phyloP scores from a whole-genome alignment of 2,113 vertebrate genomes.

The Sylvia atricapilla region DNA sequence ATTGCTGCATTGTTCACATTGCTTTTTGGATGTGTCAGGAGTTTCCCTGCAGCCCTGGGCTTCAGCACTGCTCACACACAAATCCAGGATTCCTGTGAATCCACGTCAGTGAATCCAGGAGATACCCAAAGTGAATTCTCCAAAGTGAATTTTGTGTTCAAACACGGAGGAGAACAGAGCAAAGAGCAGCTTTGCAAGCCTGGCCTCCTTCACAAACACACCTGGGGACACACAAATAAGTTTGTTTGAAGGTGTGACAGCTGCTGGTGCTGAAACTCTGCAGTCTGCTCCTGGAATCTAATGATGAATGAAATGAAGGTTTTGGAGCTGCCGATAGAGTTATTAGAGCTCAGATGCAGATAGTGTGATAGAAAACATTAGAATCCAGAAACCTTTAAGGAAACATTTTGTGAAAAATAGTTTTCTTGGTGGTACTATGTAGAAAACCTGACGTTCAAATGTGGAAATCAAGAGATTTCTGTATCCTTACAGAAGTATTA shows the following conservation, averaged over 20 bases:
- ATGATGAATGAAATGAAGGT: conserved; percentile 19
- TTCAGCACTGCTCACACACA: neutral
- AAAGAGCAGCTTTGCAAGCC: neutral
- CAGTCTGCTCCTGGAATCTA: conserved; percentile 24
- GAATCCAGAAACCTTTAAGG: neutral
- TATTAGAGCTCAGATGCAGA: neutral
- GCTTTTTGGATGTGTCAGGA: neutral
- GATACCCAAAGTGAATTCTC: too few species aligned
- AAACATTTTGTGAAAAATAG: neutral
- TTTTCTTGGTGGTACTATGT: neutral
- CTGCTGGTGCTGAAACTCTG: neutral
- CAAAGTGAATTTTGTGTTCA: neutral
- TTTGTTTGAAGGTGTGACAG: conserved; percentile 29
- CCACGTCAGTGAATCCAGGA: too few species aligned
- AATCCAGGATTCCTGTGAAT: too few species aligned
- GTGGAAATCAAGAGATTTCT: neutral
- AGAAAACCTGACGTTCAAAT: neutral
- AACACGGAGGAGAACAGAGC: neutral
- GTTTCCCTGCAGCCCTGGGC: neutral
- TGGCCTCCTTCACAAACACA: neutral
- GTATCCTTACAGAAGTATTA: neutral
- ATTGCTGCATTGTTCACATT: neutral
- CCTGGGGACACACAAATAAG: neutral
- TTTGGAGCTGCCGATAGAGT: neutral
- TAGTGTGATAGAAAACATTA: neutral